Evolutionary conservation across 2,113 vertebrate species (phyloP).

Genomic region (Cynopterus brachyotis): DNA sequence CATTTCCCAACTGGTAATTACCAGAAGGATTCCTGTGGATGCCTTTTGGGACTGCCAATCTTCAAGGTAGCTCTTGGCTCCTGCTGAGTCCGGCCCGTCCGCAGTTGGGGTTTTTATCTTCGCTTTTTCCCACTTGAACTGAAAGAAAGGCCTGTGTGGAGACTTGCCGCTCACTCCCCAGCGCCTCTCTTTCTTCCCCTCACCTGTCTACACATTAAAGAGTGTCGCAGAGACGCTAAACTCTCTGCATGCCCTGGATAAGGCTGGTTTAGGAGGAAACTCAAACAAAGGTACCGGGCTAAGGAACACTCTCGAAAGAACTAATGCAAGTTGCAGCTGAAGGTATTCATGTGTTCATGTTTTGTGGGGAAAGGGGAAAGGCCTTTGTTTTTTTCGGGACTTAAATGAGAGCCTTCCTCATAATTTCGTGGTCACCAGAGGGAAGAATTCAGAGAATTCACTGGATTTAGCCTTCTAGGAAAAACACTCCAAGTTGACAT

Average conservation of each 20-base stretch:
- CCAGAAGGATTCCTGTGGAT: slow-evolving; percentile 79
- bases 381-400: background rate
- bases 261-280: background rate
- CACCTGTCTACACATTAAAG: slow-evolving; percentile 19
- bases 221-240: slow-evolving; percentile 61
- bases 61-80: slow-evolving; percentile 79
- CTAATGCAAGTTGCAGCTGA: background rate
- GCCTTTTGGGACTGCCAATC: slow-evolving; percentile 83
- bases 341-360: background rate
- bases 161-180: slow-evolving; percentile 70
- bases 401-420: background rate
- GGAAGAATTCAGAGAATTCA: slow-evolving; percentile 17
- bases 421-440: background rate
- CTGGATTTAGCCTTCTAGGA: background rate
- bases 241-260: slow-evolving; percentile 49
- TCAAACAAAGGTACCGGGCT: background rate
- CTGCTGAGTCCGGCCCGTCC: slow-evolving; percentile 70
- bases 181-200: slow-evolving; percentile 45
- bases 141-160: slow-evolving; percentile 80
- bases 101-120: slow-evolving; percentile 81
- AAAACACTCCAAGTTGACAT: background rate
- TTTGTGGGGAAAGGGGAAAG: background rate
- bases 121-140: slow-evolving; percentile 74
- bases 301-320: background rate
- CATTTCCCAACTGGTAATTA: slow-evolving; percentile 83